phyloP scores from a whole-genome alignment of 1,140 invertebrate genomes.

The Callitettix versicolor region DNA sequence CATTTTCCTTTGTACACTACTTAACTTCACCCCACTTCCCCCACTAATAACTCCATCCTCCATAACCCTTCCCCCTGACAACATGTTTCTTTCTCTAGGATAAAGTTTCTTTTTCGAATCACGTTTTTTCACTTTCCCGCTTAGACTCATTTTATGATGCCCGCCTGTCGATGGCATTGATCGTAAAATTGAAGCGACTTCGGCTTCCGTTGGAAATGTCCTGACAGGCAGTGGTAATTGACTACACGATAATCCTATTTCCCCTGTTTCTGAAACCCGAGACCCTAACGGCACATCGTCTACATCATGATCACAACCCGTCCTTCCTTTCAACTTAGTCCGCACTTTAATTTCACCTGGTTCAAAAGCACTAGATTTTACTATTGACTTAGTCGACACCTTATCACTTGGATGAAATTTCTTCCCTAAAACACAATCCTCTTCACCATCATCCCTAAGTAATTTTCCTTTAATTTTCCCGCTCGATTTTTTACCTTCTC shows the following conservation, averaged over 20 bases:
- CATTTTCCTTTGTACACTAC: constrained; percentile 9
- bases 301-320: constrained; percentile 12
- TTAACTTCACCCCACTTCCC: constrained; percentile 13
- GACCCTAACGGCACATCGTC: constrained; percentile 4
- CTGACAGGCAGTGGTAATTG: constrained; percentile 13
- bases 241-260: constrained; percentile 8
- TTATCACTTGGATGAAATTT: constrained; percentile 11
- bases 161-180: constrained; percentile 23
- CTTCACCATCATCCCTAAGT: background rate
- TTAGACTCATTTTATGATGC: constrained; percentile 24
- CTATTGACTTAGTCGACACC: constrained; percentile 11
- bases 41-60: constrained; percentile 6
- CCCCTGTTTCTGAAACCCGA: constrained; percentile 9
- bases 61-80: constrained; percentile 2
- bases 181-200: constrained; percentile 27
- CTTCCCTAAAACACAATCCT: background rate
- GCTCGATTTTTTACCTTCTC: constrained; percentile 15
- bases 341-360: constrained; percentile 17
- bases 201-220: constrained; percentile 25
- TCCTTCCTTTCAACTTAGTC: constrained; percentile 19
- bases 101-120: constrained; percentile 42
- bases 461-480: constrained; percentile 15
- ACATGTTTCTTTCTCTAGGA: constrained; percentile 30
- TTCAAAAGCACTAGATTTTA: constrained; percentile 12
- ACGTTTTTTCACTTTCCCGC: constrained; percentile 34